phyloP scores from a whole-genome alignment of 23 tunicate genomes.

The Ascidia mentula region DNA sequence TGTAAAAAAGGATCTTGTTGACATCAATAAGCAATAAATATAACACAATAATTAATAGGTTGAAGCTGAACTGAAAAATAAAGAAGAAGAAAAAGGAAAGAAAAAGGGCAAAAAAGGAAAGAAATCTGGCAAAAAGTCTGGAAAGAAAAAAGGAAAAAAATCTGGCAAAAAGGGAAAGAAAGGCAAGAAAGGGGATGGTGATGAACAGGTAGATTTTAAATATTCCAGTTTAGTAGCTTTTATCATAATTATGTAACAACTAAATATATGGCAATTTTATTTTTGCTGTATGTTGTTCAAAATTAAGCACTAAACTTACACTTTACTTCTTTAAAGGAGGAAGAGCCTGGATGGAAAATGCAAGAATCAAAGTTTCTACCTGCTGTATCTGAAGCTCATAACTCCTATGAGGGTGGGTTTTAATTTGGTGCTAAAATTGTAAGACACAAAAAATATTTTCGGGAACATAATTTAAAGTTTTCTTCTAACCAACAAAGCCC shows the following conservation, averaged over 20 bases:
- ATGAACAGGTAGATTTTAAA: slow-evolving; percentile 41
- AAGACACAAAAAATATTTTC: background rate
- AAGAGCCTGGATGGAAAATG: slow-evolving; percentile 99
- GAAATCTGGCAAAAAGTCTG: slow-evolving; percentile 72
- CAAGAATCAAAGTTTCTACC: slow-evolving; percentile 77
- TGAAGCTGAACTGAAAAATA: slow-evolving; percentile 85
- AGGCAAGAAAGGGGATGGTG: slow-evolving; percentile 85
- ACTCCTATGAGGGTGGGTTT: slow-evolving; percentile 36
- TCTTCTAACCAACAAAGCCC: too few relatives aligned
- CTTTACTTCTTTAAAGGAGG: slow-evolving; percentile 63
- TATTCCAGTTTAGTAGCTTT: background rate
- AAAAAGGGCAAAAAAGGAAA: slow-evolving; percentile 86
- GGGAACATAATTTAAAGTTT: too few relatives aligned
- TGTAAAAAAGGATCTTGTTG: too few relatives aligned
- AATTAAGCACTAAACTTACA: background rate
- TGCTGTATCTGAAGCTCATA: slow-evolving; percentile 46
- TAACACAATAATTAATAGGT: slow-evolving; percentile 41
- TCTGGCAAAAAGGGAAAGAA: slow-evolving; percentile 93
- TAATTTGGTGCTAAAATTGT: background rate
- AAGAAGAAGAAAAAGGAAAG: slow-evolving; percentile 80
- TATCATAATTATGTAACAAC: background rate
- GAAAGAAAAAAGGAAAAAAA: slow-evolving; percentile 79
- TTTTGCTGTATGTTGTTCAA: background rate
- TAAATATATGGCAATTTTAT: background rate
- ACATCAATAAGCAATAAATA: too few relatives aligned